These are phyloP conservation scores for Manis crassicaudata DNA, from an alignment of 2,797 vertebrate genomes.

Conservation along the genomic window DNA sequence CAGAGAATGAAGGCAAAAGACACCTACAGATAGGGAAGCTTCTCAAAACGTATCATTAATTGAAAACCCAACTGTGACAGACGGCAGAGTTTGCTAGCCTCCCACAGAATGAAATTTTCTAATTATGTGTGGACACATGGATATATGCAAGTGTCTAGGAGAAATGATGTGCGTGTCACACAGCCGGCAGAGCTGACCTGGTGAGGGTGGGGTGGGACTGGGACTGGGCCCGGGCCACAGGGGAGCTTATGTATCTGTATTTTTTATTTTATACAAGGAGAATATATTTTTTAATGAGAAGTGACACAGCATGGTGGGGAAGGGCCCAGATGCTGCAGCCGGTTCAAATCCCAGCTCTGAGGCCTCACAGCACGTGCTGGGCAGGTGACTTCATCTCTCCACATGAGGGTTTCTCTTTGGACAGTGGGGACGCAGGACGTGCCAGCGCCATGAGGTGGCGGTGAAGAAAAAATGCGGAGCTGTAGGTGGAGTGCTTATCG, in stretches of 20 bases:
- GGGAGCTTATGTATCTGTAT: background rate
- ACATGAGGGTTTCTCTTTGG: background rate
- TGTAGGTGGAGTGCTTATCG: background rate
- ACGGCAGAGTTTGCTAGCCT: background rate
- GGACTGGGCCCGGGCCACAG: background rate
- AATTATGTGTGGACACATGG: background rate
- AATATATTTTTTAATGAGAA: background rate
- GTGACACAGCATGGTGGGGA: background rate
- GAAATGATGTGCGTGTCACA: background rate
- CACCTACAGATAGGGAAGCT: background rate
- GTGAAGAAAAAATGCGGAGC: background rate
- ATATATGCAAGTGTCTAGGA: background rate
- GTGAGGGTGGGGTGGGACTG: background rate
- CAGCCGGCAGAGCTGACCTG: background rate
- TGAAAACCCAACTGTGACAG: background rate
- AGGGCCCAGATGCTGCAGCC: background rate
- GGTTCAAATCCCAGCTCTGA: background rate
- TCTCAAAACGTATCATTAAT: background rate
- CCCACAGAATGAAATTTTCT: background rate
- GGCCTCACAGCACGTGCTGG: background rate
- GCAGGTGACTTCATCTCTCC: background rate
- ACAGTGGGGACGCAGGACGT: accelerated
- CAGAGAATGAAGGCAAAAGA: background rate
- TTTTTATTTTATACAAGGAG: background rate
- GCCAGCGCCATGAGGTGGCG: accelerated